Evolutionary conservation across 2,888 invertebrate genomes (phyloP), one percentile per base, ranked within the genome.

Genomic region (Sylvicola cinctus): DNA sequence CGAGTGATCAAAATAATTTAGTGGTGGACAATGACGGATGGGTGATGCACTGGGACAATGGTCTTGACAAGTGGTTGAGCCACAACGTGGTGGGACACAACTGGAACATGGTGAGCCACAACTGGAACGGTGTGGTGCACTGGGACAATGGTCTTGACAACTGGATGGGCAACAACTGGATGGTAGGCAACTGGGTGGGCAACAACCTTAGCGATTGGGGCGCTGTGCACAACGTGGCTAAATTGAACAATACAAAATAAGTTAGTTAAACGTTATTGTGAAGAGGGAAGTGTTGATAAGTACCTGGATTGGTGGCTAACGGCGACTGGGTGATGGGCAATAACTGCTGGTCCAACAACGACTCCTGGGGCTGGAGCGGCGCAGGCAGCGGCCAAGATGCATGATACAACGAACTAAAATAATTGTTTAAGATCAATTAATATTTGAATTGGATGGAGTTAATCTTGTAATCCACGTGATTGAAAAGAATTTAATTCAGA

Each of bases 351-450:
- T 46, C 35, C 58, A 56, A 39, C 57, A 55, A 32, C 64, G 55
- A 39, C 64, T 51, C 30, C 62, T 55, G 50, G 66, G 60, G 47
- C 65, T 56, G 47, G 68, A 57, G 42, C 63, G 52, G 42, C 66
- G 47, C 11, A 60, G 55, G 32, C 64, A 55, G 49, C 61, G 33
- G 54, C 54, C 50, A 56, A 38, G 38, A 56, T 38, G 48, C 51
- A 54, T 39, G 50, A 49, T 46, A 54, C 43, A 37, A 53, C 46
- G 45, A 50, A 50, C 57, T 56, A 29, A 17, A 36, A 23, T 20
- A 27, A 29, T 20, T 20, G 3, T 31, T 27, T 12, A 10, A 25
- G 17, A 30, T 32, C 12, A 14, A 29, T 29, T 28, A 31, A 25
- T 14, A 7, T 30, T 29, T 29, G 6, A 10, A n/a, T 5, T 29